Conservation (phyloP, 1,140 invertebrate genomes). For the Marisa cornuarietis region DNA sequence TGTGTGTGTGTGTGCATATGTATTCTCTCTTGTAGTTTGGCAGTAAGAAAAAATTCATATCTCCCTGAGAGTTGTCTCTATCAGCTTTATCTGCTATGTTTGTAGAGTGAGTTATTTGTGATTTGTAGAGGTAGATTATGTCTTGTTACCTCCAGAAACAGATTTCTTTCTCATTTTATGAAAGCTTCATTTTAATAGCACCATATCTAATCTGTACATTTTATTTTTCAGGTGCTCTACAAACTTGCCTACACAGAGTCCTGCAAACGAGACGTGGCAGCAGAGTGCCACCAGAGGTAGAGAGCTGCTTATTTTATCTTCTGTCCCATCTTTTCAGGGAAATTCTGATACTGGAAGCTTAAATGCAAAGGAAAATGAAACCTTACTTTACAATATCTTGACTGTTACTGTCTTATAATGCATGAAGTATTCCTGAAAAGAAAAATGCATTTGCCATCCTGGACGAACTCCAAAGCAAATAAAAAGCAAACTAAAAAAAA, state of each 20-base stretch:
- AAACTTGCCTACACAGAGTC: constrained; percentile 67
- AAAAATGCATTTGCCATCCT: background rate
- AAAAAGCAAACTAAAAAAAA: background rate
- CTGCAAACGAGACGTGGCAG: constrained; percentile 64
- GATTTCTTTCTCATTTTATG: too few species aligned
- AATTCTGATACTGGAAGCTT: background rate
- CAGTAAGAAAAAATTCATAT: too few species aligned
- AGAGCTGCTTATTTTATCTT: constrained; percentile 3
- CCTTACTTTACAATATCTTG: background rate
- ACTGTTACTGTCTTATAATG: background rate
- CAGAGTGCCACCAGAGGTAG: constrained; percentile 62
- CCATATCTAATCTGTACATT: background rate
- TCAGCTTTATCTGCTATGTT: too few species aligned
- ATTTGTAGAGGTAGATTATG: too few species aligned
- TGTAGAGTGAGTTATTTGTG: too few species aligned
- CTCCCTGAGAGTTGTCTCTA: too few species aligned
- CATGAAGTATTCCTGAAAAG: background rate
- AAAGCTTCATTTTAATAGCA: background rate
- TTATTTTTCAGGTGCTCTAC: constrained; percentile 66
- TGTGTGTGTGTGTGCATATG: too few species aligned
- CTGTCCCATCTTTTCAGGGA: too few species aligned
- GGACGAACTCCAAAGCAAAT: background rate
- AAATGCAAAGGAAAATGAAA: background rate
- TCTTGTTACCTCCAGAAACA: too few species aligned
- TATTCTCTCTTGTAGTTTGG: too few species aligned